These are phyloP conservation scores for Hylaeus volcanicus DNA, from an alignment of 1,140 invertebrate species.

Conservation along the genomic window DNA sequence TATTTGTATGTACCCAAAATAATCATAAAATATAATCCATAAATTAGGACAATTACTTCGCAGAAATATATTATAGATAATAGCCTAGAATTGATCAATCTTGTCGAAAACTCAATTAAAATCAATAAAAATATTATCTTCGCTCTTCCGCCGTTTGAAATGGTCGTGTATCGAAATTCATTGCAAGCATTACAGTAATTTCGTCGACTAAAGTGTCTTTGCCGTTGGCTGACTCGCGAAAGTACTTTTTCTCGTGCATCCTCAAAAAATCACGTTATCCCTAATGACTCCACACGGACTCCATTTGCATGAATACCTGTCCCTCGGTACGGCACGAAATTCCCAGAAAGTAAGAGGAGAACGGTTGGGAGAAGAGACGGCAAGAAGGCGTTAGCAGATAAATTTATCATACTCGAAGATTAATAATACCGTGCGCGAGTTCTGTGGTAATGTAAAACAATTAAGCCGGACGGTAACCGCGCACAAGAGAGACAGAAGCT, in stretches of 20 bases:
- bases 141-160: neutral
- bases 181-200: too few species aligned
- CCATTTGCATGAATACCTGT: constrained; percentile 40
- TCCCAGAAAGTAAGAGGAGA: constrained; percentile 14
- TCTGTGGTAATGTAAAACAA: constrained; percentile 44
- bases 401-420: constrained; percentile 36
- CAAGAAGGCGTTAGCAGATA: constrained; percentile 14
- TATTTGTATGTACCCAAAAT: too few species aligned
- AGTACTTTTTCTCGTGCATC: too few species aligned
- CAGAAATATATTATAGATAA: too few species aligned
- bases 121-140: neutral
- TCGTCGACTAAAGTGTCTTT: too few species aligned
- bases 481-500: neutral
- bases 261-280: constrained; percentile 10
- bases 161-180: too few species aligned
- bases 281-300: constrained; percentile 1
- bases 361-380: neutral
- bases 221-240: too few species aligned
- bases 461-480: constrained; percentile 9
- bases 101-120: too few species aligned
- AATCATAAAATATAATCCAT: too few species aligned
- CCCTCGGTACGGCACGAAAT: neutral
- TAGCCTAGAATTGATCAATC: too few species aligned
- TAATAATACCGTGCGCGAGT: constrained; percentile 17
- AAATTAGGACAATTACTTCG: too few species aligned